A percentile compares a stretch with the other conserved stretches of the same genome.
Conservation (phyloP, 2,888 invertebrate genomes). For the Heliconius aoede region DNA sequence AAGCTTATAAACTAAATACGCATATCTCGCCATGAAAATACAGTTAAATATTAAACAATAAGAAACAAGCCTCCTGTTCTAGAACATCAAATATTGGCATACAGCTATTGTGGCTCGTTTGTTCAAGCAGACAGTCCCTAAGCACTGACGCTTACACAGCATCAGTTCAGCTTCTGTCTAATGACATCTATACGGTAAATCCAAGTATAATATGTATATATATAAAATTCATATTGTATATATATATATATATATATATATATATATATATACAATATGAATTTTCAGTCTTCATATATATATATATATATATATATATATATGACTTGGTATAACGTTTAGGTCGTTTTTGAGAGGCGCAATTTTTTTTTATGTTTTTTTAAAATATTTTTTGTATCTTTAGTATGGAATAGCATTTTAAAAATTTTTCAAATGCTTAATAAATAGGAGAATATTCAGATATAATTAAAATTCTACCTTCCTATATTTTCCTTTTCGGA, state of each 20-base stretch:
- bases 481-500: neutral
- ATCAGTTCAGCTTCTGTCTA: constrained; percentile 10
- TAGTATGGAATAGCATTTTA: neutral
- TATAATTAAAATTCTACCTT: too few species aligned
- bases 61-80: neutral
- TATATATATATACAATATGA: neutral
- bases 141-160: constrained; percentile 3
- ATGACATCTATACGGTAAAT: neutral
- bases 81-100: neutral
- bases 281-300: too few species aligned
- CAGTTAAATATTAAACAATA: neutral
- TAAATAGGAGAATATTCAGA: too few species aligned
- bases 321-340: neutral
- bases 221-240: too few species aligned
- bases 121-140: neutral
- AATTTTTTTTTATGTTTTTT: neutral
- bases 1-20: too few species aligned
- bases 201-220: too few species aligned
- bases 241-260: too few species aligned
- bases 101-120: neutral
- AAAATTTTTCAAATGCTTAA: neutral
- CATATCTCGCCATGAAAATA: neutral
- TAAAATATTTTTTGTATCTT: neutral
- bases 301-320: too few species aligned
- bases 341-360: neutral